Base-by-base conservation (phyloP, 2,888 invertebrate species). In the Orthosia incerta region DNA sequence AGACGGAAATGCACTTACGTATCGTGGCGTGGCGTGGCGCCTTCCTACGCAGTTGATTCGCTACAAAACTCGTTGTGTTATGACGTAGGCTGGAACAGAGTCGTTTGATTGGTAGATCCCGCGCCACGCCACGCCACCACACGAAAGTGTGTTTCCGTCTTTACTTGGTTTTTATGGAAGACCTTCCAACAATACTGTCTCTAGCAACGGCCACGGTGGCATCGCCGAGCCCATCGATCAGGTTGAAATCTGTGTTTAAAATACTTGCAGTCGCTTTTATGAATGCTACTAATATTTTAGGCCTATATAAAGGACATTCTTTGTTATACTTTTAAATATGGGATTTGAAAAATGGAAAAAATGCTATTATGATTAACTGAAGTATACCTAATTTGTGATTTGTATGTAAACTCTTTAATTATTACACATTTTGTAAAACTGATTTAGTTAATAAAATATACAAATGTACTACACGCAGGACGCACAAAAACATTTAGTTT, bases 381-480 rank as follows among this genome's bases (percentile, higher is more conserved):
- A 50, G 48, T 61, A 71, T 82, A 79, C 63, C 51, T 67, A 51
- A 66, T 81, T 70, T 76, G 72, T 78, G 77, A 79, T 80, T 7
- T 39, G 39, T 39, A 39, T 39, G 71, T 70, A 69, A 63, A 59
- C 59, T 53, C 62, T 59, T 74, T 57, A 73, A 59, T 76, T 72
- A 68, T 68, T 61, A 71, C 26, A 69, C 60, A 39, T 55, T 71
- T 78, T 84, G 75, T 86, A 84, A 84, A 86, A 74, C 70, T 67
- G 69, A 67, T 70, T 70, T 71, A 75, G 74, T 82, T 65, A 61
- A 15, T 69, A 55, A 82, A 82, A 50, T 56, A 79, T 51, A 67
- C 12, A 55, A 62, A 53, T 66, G 26, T 66, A 71, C 26, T 16
- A 23, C 31, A 70, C 50, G 46, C 68, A 67, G 83, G 71, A 73